Base-by-base conservation (phyloP, 2,888 invertebrate species). In the Chalcis sispes region DNA sequence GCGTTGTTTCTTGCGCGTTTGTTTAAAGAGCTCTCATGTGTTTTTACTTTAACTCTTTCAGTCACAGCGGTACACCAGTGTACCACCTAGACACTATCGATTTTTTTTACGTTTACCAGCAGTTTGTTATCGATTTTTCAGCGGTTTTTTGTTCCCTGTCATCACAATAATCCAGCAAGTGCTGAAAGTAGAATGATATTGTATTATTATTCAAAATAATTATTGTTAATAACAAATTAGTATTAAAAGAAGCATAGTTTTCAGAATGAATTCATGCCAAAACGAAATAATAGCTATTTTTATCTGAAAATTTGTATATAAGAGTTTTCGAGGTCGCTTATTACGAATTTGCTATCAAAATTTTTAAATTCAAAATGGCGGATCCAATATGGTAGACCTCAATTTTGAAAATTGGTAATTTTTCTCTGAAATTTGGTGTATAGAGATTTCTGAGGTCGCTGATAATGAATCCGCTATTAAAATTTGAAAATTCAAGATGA, bases 221-320 rank as follows among this genome's bases (percentile, higher is more conserved):
- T 20, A 50, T 50, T 50, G 20, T 50, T 50, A 50, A 50, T 50
- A 50, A 50, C 50, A 50, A 50, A 50, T 50, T 50, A 20, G 50
- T 50, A 10, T 50, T 13, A 50, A 50, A 50, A 50, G n/a, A 50
- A 20, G 23, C 18, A 50, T 3, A 50, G 20, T 50, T 50, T 50
- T 50, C 10, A 50, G 20, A 18, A 50, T 50, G 1, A 29, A 29
- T 56, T 2, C n/a, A 27, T 29, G 54, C 29, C 2, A 25, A 25
- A 13, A 15, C 15, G 25, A 56, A 56, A 56, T 56, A 56, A 27
- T 56, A 25, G 29, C 54, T 56, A 56, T 56, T 56, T 27, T 56
- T 15, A 56, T 56, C 25, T 56, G 54, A 56, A 56, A 50, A 20
- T 50, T 18, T 20, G 10, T 50, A 23, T 20, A 50, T 20, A 50